These are phyloP conservation scores for Enoplosus armatus DNA, from an alignment of 2,797 vertebrate genomes.

Conservation along the genomic window DNA sequence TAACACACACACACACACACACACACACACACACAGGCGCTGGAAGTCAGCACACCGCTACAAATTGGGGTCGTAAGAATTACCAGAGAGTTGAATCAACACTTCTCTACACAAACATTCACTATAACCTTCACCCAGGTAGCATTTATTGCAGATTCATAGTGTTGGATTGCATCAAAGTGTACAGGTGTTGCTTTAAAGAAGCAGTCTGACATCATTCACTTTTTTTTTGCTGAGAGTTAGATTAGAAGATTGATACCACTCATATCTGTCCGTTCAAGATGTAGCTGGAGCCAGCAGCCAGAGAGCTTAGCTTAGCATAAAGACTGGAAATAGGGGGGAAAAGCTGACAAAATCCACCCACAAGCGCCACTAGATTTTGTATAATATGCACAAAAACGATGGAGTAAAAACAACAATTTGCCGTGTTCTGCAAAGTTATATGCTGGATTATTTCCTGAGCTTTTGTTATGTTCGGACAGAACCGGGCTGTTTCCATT, in stretches of 20 bases:
- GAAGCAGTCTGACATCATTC: not conserved
- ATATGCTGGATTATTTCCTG: not conserved
- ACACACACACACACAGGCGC: not conserved
- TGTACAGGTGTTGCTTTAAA: not conserved
- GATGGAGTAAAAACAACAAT: not conserved
- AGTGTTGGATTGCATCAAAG: not conserved
- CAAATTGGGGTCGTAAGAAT: not conserved
- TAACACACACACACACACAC: not conserved
- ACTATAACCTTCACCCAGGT: not conserved
- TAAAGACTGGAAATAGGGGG: not conserved
- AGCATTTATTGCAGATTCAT: conserved; percentile 4
- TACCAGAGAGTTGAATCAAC: not conserved
- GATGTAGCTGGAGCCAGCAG: not conserved
- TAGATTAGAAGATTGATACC: conserved; percentile 13
- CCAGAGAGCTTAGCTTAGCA: conserved; percentile 10
- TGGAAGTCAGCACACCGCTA: conserved; percentile 5
- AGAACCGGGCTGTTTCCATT: too few species aligned
- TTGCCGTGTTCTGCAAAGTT: not conserved
- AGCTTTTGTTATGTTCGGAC: not conserved
- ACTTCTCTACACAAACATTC: not conserved
- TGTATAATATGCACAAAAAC: not conserved
- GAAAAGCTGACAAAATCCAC: not conserved
- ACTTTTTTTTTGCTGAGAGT: conserved; percentile 17
- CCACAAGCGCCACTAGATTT: conserved; percentile 1
- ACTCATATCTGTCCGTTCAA: conserved; percentile 11